Base-by-base conservation (phyloP, 2,113 vertebrate species). In the Cyanoliseus patagonus region DNA sequence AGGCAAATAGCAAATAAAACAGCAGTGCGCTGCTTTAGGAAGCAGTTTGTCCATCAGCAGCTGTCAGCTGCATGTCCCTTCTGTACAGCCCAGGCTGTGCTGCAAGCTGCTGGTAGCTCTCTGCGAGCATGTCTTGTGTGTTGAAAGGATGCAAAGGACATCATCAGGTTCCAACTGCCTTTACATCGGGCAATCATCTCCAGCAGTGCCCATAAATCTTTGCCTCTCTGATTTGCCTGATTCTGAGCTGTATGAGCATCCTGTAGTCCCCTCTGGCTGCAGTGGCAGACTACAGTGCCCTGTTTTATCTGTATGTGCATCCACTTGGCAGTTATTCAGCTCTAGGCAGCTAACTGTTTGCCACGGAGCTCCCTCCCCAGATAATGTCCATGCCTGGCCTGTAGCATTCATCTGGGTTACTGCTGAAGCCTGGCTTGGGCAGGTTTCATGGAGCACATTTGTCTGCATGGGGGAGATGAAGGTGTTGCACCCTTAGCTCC, bases 21-120 rank as follows among this genome's bases (percentile, higher is more conserved):
- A 82, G 51, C 2, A 0, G 41, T 10, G n/a, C 0, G 1, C 24
- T 0, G 3, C 70, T 90, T 57, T 2, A 39, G 55, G 79, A 67
- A 62, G 61, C n/a, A 39, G 37, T 57, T 90, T 42, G 62, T 74
- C 28, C 44, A 11, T 66, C 39, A 31, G 37, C 24, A 62, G 80
- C 27, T 90, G 53, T 67, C 51, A 33, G 5, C 20, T n/a, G 11
- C 2, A 1, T 1, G 1, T 74, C 59, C 8, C 37, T 76, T 52
- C 46, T 80, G n/a, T 33, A 42, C n/a, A 83, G 57, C 62, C 47
- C 28, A 1, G 47, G 39, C 63, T 86, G 41, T 52, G 62, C 41
- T 47, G 27, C 11, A 5, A 1, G 37, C 3, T 11, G 39, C 42
- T 87, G 78, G 53, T 20, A 51, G 53, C 68, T 68, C 31, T 14